These are phyloP conservation scores for Takifugu flavidus DNA, from an alignment of 2,113 vertebrate species.

Conservation along the genomic window DNA sequence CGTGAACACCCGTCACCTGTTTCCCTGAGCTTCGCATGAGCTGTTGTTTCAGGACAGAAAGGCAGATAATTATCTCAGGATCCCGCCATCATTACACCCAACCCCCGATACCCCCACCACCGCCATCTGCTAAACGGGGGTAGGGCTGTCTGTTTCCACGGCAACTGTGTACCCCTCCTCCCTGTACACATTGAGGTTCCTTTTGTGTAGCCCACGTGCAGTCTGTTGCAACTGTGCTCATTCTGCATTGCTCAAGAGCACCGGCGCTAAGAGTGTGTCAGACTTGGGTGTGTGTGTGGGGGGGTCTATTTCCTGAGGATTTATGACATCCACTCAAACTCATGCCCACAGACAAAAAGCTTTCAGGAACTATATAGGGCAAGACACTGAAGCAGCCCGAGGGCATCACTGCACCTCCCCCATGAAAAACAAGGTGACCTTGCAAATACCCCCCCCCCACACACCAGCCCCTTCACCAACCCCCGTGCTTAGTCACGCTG, in stretches of 20 bases:
- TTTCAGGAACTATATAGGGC: background rate
- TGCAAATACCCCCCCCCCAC: conserved; percentile 35
- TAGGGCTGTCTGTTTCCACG: conserved; percentile 68
- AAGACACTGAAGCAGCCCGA: too few species aligned
- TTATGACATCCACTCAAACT: too few species aligned
- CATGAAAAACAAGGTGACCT: conserved; percentile 55
- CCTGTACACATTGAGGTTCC: conserved; percentile 33
- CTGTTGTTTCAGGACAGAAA: conserved; percentile 29
- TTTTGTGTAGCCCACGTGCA: conserved; percentile 64
- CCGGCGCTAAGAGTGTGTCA: background rate
- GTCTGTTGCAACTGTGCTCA: conserved; percentile 39
- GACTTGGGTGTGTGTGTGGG: too few species aligned
- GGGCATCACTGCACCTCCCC: conserved; percentile 38
- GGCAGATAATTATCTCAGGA: conserved; percentile 51
- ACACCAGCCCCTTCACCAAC: conserved; percentile 6
- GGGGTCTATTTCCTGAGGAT: too few species aligned
- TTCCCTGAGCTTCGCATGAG: conserved; percentile 4
- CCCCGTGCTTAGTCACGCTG: conserved; percentile 35
- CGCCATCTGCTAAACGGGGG: conserved; percentile 67
- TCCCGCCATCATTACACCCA: conserved; percentile 51
- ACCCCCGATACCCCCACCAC: conserved; percentile 54
- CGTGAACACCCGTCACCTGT: conserved; percentile 25
- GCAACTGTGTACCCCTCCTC: conserved; percentile 59
- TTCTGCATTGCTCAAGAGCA: conserved; percentile 10
- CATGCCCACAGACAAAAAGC: too few species aligned